A percentile compares a stretch with the other conserved stretches of the same genome.
Evolutionary conservation across 2,797 vertebrate genomes (phyloP).

Genomic region (Vireo griseus): DNA sequence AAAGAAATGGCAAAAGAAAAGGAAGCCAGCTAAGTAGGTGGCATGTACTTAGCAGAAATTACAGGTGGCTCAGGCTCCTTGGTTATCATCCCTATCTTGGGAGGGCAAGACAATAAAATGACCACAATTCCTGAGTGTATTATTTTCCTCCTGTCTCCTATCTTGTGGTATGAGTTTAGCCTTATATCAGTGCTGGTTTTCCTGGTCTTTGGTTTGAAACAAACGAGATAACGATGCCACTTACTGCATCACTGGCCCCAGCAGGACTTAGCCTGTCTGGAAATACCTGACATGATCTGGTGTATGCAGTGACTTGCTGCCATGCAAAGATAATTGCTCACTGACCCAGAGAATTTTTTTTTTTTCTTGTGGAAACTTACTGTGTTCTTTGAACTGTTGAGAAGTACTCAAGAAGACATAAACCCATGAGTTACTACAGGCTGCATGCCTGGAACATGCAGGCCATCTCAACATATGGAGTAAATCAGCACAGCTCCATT

Average conservation of each 20-base stretch:
- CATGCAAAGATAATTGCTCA: neutral
- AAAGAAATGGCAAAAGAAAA: neutral
- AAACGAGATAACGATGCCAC: neutral
- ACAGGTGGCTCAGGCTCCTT: neutral
- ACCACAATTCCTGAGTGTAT: neutral
- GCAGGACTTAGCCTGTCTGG: neutral
- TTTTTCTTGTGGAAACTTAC: neutral
- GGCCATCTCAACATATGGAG: neutral
- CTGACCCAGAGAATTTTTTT: neutral
- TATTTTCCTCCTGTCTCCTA: neutral
- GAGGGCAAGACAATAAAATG: neutral
- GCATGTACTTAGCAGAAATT: neutral
- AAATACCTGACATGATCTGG: neutral
- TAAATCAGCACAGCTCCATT: neutral
- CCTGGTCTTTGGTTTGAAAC: neutral
- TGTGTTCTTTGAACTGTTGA: neutral
- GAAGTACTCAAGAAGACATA: slow-evolving; percentile 8
- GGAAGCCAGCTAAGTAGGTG: neutral
- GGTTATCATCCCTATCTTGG: neutral
- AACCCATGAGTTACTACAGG: slow-evolving; percentile 6
- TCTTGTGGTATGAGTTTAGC: neutral
- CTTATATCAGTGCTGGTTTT: neutral
- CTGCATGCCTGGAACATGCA: neutral
- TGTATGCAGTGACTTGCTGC: neutral
- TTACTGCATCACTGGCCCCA: neutral